A percentile compares a stretch with the other conserved stretches of the same genome.
Evolutionary conservation across 2,797 vertebrate species (phyloP).

Genomic region (Enteromius argenteus): DNA sequence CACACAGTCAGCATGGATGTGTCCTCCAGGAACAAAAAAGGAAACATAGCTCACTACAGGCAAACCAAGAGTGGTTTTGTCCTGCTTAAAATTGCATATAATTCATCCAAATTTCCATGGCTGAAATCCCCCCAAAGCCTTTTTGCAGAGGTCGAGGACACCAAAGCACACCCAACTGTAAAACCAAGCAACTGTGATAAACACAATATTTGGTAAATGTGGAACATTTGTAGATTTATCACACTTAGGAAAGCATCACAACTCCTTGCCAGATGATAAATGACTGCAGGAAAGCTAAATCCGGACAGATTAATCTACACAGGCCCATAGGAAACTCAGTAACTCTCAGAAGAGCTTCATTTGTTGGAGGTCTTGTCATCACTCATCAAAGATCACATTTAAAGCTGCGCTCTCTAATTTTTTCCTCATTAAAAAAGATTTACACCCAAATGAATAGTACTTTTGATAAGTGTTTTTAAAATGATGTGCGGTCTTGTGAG

Average conservation of each 20-base stretch:
- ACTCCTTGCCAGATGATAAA: conserved; percentile 37
- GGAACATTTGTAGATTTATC: conserved; percentile 37
- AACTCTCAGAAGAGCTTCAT: conserved; percentile 26
- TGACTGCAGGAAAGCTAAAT: conserved; percentile 31
- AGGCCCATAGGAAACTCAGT: conserved; percentile 13
- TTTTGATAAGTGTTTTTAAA: background rate
- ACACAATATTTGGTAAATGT: conserved; percentile 35
- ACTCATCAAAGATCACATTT: conserved; percentile 14
- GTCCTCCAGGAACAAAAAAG: background rate
- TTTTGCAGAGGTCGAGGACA: background rate
- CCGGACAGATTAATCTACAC: conserved; percentile 31
- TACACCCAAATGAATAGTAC: background rate
- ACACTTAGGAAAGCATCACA: conserved; percentile 1
- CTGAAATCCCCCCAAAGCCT: background rate
- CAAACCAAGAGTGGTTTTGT: background rate
- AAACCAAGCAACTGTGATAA: background rate
- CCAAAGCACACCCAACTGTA: background rate
- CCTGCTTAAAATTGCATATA: background rate
- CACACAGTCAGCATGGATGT: conserved; percentile 23
- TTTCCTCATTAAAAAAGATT: conserved; percentile 7
- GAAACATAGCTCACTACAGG: background rate
- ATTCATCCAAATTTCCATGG: background rate
- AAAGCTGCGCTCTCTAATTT: background rate
- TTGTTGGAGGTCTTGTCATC: conserved; percentile 23
- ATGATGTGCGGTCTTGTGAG: too few relatives aligned